phyloP scores from a whole-genome alignment of 2,888 invertebrate species.

The Amphipyra berbera region DNA sequence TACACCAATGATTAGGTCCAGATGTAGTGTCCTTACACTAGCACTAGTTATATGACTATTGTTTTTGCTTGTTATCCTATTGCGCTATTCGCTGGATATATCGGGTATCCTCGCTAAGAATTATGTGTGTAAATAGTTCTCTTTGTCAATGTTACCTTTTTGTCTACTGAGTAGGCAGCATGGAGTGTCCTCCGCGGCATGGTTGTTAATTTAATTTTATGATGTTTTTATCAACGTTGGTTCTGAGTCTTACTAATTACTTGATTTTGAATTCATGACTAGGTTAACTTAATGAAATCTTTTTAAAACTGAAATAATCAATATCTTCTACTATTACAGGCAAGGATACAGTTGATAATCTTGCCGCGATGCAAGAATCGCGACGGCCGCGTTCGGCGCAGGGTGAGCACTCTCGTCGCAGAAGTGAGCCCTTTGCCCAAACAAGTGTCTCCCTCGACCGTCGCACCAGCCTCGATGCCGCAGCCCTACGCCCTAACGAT shows the following conservation, averaged over 20 bases:
- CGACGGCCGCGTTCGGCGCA: conserved; percentile 81
- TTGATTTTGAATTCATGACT: conserved; percentile 22
- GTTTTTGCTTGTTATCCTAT: conserved; percentile 39
- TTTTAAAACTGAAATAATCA: conserved; percentile 6
- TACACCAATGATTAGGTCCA: conserved; percentile 50
- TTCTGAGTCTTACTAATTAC: conserved; percentile 74
- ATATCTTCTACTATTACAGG: conserved; percentile 71
- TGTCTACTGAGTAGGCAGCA: conserved; percentile 52
- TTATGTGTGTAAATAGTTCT: conserved; percentile 37
- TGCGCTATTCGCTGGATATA: conserved; percentile 37
- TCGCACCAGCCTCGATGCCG: conserved; percentile 91
- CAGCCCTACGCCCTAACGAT: conserved; percentile 80
- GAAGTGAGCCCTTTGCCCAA: conserved; percentile 82
- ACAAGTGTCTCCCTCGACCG: conserved; percentile 82
- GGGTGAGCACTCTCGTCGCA: conserved; percentile 85
- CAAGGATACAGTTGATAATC: conserved; percentile 90
- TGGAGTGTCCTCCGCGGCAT: conserved; percentile 65
- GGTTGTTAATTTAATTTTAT: conserved; percentile 53
- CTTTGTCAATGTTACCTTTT: conserved; percentile 21
- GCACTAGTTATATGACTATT: conserved; percentile 41
- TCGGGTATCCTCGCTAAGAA: conserved; percentile 30
- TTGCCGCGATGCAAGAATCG: conserved; percentile 80
- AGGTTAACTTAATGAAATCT: background rate
- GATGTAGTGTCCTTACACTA: conserved; percentile 39
- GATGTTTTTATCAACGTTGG: conserved; percentile 63